phyloP scores from a whole-genome alignment of 2,113 vertebrate species.

The Bos indicus region DNA sequence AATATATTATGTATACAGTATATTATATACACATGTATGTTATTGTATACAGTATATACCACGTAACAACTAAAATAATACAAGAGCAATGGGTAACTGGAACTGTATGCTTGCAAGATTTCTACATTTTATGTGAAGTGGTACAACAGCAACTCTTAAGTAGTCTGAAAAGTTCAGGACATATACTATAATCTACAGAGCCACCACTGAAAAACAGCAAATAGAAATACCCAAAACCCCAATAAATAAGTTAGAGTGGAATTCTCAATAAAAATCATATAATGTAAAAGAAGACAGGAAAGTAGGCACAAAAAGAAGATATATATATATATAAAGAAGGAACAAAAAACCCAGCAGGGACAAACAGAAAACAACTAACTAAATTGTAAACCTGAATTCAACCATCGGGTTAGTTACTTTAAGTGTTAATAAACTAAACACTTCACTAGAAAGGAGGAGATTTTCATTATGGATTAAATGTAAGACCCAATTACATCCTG shows the following conservation, averaged over 20 bases:
- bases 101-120: background rate
- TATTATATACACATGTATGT: background rate
- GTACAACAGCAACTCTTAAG: background rate
- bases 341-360: background rate
- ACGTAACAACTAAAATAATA: background rate
- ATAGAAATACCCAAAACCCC: background rate
- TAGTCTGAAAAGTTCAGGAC: background rate
- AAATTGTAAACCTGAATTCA: background rate
- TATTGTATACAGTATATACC: background rate
- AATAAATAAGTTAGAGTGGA: background rate
- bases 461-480: background rate
- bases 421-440: background rate
- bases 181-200: background rate
- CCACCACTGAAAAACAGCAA: background rate
- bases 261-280: background rate
- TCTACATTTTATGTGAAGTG: background rate
- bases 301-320: background rate
- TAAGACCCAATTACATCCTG: background rate
- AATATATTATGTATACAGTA: background rate
- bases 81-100: background rate
- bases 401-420: background rate
- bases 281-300: background rate
- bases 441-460: background rate
- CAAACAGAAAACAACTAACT: background rate
- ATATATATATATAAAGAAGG: background rate